phyloP scores from a whole-genome alignment of 2,888 invertebrate species.

The Nemotelus nigrinus region DNA sequence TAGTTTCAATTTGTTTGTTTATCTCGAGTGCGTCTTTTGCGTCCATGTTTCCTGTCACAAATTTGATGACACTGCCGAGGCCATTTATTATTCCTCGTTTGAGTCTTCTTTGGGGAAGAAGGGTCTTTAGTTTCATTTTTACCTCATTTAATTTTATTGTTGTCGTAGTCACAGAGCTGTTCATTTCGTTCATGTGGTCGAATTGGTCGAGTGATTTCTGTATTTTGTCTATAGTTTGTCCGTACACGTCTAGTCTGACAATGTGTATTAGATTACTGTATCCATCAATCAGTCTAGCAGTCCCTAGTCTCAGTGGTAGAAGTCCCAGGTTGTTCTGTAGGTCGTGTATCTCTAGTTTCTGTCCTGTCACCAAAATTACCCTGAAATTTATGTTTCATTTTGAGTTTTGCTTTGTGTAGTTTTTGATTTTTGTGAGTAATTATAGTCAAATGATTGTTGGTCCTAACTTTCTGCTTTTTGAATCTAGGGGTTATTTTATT shows the following conservation, averaged over 20 bases:
- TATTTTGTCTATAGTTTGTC: slow-evolving; percentile 13
- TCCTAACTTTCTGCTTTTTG: no score
- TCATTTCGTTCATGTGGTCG: not conserved
- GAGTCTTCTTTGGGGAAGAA: not conserved
- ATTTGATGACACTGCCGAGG: not conserved
- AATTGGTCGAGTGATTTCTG: slow-evolving; percentile 2
- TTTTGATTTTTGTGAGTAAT: no score
- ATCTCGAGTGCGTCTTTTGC: not conserved
- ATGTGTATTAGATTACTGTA: slow-evolving; percentile 8
- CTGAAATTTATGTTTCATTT: slow-evolving; percentile 27
- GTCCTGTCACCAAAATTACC: not conserved
- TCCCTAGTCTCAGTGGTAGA: slow-evolving; percentile 16
- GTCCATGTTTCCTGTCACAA: slow-evolving; percentile 5
- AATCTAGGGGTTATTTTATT: no score
- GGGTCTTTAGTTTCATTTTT: not conserved
- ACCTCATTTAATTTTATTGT: not conserved
- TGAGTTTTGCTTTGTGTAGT: slow-evolving; percentile 21
- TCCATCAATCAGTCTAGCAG: not conserved
- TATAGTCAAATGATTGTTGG: no score
- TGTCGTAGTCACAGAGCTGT: slow-evolving; percentile 5
- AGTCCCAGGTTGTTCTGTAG: slow-evolving; percentile 24
- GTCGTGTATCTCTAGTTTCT: slow-evolving; percentile 28
- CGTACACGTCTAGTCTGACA: not conserved
- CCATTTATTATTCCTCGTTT: slow-evolving; percentile 11
- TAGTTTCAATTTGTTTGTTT: slow-evolving; percentile 11